A percentile compares a stretch with the other conserved stretches of the same genome.
Evolutionary conservation across 92 coral and sea anemone genomes (phyloP).

Genomic region (Metridium senile): DNA sequence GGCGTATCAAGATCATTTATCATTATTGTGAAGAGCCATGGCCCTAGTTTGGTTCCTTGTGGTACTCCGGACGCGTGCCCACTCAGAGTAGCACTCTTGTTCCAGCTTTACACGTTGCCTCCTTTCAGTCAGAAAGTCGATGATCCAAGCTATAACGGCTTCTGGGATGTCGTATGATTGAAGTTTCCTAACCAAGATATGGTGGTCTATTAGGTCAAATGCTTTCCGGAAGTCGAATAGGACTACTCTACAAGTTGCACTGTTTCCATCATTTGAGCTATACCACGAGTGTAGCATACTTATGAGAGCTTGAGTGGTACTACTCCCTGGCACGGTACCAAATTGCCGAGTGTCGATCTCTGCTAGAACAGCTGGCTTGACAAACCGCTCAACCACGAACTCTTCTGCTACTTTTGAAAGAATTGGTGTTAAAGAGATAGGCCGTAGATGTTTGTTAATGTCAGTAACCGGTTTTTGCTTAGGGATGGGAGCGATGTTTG

Average conservation of each 20-base stretch:
- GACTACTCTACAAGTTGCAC: slow-evolving; percentile 36
- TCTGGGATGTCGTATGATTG: slow-evolving; percentile 16
- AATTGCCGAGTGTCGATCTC: slow-evolving; percentile 7
- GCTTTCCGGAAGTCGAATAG: slow-evolving; percentile 37
- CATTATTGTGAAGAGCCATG: slow-evolving; percentile 41
- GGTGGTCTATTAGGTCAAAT: slow-evolving; percentile 43
- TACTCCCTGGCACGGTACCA: slow-evolving; percentile 22
- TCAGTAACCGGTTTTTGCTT: slow-evolving; percentile 20
- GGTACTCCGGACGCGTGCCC: slow-evolving; percentile 2
- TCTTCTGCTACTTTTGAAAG: slow-evolving; percentile 34
- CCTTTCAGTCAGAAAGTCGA: slow-evolving; percentile 38
- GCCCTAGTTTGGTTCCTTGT: slow-evolving; percentile 46
- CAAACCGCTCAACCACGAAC: neutral
- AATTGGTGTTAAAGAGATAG: slow-evolving; percentile 29
- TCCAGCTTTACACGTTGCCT: slow-evolving; percentile 41
- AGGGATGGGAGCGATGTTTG: slow-evolving; percentile 27
- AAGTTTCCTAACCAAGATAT: slow-evolving; percentile 22
- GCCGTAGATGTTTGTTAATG: slow-evolving; percentile 28
- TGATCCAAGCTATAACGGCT: slow-evolving; percentile 29
- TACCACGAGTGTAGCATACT: slow-evolving; percentile 37
- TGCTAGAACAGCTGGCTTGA: slow-evolving; percentile 21
- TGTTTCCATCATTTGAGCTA: slow-evolving; percentile 29
- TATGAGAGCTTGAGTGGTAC: slow-evolving; percentile 33
- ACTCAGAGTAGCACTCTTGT: neutral
- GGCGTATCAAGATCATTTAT: slow-evolving; percentile 39